Percentiles rank a stretch among this genome's conserved stretches.
phyloP scores from a whole-genome alignment of 2,113 vertebrate species.

The Polypterus senegalus region DNA sequence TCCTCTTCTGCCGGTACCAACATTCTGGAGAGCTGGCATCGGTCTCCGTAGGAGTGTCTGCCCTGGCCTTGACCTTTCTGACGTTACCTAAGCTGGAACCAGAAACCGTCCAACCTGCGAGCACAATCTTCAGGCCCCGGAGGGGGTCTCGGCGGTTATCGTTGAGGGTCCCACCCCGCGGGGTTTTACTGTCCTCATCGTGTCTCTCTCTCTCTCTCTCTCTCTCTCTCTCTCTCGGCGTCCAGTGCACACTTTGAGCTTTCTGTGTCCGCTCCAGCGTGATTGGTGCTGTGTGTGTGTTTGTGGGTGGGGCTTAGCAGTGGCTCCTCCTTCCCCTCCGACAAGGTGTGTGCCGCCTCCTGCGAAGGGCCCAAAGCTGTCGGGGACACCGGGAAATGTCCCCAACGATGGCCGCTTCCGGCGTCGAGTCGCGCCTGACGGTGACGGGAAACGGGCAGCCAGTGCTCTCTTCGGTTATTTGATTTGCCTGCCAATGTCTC shows the following conservation, averaged over 20 bases:
- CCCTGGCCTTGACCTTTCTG: neutral
- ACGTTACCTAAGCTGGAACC: slow-evolving; percentile 6
- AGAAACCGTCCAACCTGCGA: slow-evolving; percentile 18
- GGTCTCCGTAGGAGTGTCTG: neutral
- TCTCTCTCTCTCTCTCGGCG: slow-evolving; percentile 14
- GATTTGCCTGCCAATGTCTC: too few relatives aligned
- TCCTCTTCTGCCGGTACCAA: neutral
- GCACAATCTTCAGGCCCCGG: slow-evolving; percentile 23
- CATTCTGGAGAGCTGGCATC: neutral
- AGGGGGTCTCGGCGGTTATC: too few relatives aligned
- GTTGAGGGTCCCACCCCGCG: neutral
- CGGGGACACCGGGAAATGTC: too few relatives aligned
- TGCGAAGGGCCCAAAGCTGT: too few relatives aligned
- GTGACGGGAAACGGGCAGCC: too few relatives aligned
- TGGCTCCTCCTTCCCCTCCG: too few relatives aligned
- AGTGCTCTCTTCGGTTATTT: too few relatives aligned
- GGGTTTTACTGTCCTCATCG: slow-evolving; percentile 14
- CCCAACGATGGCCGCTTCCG: too few relatives aligned
- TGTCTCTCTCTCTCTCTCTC: slow-evolving; percentile 7
- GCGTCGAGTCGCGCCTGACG: too few relatives aligned
- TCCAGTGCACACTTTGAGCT: slow-evolving; percentile 14
- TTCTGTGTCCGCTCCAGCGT: slow-evolving; percentile 1
- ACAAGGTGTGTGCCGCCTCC: too few relatives aligned
- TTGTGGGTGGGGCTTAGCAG: too few relatives aligned
- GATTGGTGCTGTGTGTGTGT: too few relatives aligned